Conservation (phyloP, 2,113 vertebrate species). For the Gymnobelideus leadbeateri region DNA sequence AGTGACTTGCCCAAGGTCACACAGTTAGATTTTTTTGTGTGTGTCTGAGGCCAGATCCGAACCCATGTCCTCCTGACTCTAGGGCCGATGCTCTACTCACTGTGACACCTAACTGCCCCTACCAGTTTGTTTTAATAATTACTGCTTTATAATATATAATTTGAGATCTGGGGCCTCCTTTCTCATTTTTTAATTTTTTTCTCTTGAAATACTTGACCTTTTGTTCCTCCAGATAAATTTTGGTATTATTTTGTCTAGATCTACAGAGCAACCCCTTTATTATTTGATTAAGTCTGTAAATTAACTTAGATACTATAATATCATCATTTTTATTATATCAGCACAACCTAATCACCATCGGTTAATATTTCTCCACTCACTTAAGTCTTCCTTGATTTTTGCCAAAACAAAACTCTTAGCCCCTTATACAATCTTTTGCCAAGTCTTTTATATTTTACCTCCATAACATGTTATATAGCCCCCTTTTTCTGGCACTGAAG, state of each 20-base stretch:
- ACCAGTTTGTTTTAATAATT: not conserved
- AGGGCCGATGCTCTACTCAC: too few relatives aligned
- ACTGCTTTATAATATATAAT: too few relatives aligned
- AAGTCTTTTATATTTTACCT: not conserved
- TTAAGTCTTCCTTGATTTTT: not conserved
- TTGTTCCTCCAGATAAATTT: not conserved
- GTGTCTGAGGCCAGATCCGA: too few relatives aligned
- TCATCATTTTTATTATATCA: not conserved
- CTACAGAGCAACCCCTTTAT: not conserved
- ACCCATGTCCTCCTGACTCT: too few relatives aligned
- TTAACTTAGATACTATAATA: too few relatives aligned
- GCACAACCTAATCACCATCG: not conserved
- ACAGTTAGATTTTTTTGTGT: too few relatives aligned
- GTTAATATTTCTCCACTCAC: not conserved
- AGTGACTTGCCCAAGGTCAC: too few relatives aligned
- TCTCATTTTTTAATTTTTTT: not conserved
- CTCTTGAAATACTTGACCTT: not conserved
- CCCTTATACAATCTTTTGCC: not conserved
- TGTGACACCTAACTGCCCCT: too few relatives aligned
- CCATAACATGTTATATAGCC: not conserved
- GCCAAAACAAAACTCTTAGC: not conserved
- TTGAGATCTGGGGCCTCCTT: not conserved
- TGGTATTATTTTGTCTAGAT: not conserved
- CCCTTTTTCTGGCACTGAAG: not conserved
- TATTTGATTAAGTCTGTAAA: not conserved